phyloP scores from a whole-genome alignment of 2,888 invertebrate species.

The Xylota segnis region DNA sequence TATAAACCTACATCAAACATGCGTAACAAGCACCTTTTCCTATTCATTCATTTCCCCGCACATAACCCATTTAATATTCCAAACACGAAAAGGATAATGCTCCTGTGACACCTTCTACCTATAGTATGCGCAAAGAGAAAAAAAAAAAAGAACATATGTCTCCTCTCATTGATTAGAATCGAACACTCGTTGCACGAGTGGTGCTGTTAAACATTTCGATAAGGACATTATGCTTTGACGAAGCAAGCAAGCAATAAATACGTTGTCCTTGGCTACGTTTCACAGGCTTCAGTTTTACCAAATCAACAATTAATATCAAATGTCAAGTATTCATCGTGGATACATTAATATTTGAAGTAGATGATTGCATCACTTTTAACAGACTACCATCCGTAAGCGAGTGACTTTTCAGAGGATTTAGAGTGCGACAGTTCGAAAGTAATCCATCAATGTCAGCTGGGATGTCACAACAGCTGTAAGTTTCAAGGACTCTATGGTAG shows the following conservation, averaged over 20 bases:
- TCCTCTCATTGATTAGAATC: slow-evolving; percentile 34
- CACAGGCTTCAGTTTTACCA: slow-evolving; percentile 3
- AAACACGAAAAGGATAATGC: slow-evolving; percentile 57
- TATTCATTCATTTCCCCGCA: background rate
- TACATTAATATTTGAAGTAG: slow-evolving; percentile 39
- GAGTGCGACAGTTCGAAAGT: slow-evolving; percentile 12
- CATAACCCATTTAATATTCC: slow-evolving; percentile 60
- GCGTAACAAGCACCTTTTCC: slow-evolving; percentile 18
- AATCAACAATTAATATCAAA: slow-evolving; percentile 48
- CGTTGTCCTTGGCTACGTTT: slow-evolving; percentile 5
- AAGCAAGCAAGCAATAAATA: slow-evolving; percentile 51
- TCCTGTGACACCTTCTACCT: slow-evolving; percentile 38
- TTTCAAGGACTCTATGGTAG: slow-evolving; percentile 23
- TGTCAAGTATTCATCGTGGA: slow-evolving; percentile 45
- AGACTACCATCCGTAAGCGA: slow-evolving; percentile 7
- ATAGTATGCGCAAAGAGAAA: background rate
- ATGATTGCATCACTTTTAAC: slow-evolving; percentile 38
- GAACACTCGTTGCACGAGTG: slow-evolving; percentile 11
- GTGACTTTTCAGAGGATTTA: slow-evolving; percentile 6
- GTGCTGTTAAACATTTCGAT: slow-evolving; percentile 29
- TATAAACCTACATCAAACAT: slow-evolving; percentile 41
- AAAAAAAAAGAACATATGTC: slow-evolving; percentile 17
- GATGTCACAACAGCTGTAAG: slow-evolving; percentile 35
- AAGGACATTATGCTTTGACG: slow-evolving; percentile 57
- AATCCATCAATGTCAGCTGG: slow-evolving; percentile 66